Conservation (phyloP, 2,113 vertebrate genomes). For the Psammodynastes pulverulentus region DNA sequence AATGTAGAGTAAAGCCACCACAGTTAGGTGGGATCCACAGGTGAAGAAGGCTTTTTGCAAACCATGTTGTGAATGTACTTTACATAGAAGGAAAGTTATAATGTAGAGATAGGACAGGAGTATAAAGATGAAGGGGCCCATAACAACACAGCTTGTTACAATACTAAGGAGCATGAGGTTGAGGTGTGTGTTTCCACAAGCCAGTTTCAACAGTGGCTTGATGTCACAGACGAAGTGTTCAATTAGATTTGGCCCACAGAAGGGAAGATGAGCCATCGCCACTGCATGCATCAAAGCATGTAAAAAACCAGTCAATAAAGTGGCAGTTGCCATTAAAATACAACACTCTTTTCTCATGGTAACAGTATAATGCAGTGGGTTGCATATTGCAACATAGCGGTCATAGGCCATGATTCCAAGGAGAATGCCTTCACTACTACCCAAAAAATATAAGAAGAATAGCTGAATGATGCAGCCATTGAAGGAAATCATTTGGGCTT, state of each 20-base stretch:
- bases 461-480: conserved; percentile 43
- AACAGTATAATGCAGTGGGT: conserved; percentile 19
- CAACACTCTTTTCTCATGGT: conserved; percentile 16
- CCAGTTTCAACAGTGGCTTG: conserved; percentile 34
- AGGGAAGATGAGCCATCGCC: conserved; percentile 24
- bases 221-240: conserved; percentile 55
- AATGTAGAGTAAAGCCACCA: conserved; percentile 44
- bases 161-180: conserved; percentile 29
- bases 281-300: conserved; percentile 35
- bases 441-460: conserved; percentile 46
- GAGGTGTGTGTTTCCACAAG: conserved; percentile 36
- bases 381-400: conserved; percentile 12
- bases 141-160: conserved; percentile 20
- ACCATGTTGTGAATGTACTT: conserved; percentile 24
- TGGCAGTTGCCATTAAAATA: not conserved
- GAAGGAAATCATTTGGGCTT: conserved; percentile 29
- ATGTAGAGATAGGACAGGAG: conserved; percentile 49
- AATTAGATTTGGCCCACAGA: conserved; percentile 26
- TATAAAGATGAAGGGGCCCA: conserved; percentile 34
- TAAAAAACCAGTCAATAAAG: conserved; percentile 24
- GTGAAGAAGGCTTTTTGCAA: conserved; percentile 46
- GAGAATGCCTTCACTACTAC: conserved; percentile 44
- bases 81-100: conserved; percentile 30
- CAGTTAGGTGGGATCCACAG: conserved; percentile 34
- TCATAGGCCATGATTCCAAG: conserved; percentile 43